Percentiles rank a stretch among this genome's conserved stretches.
Conservation (phyloP, 2,888 invertebrate genomes). For the Cryptus viduatorius region DNA sequence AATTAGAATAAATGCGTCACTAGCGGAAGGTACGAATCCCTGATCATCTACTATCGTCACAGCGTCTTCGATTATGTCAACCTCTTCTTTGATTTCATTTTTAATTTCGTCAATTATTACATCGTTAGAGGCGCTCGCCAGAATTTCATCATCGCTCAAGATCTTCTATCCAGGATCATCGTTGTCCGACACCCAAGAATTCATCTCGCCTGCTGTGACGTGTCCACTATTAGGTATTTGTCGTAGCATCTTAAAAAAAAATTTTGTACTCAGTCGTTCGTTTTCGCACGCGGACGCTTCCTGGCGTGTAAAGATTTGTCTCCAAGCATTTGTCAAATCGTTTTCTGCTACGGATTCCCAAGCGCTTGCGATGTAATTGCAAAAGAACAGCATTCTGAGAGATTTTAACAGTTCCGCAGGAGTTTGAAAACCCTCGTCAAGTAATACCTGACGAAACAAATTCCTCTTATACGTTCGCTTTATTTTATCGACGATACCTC, state of each 20-base stretch:
- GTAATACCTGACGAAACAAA: background rate
- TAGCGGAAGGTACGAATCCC: background rate
- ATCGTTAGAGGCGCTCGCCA: background rate
- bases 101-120: background rate
- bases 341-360: background rate
- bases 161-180: background rate
- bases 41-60: background rate
- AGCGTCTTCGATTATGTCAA: background rate
- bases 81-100: background rate
- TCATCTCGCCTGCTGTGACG: background rate
- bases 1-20: background rate
- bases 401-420: background rate
- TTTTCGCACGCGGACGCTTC: no score
- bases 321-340: background rate
- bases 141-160: background rate
- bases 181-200: background rate
- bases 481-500: constrained; percentile 36
- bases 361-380: background rate
- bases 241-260: background rate
- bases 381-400: background rate
- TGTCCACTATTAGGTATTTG: background rate
- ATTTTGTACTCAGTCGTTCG: no score
- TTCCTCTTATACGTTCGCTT: constrained; percentile 20
- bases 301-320: background rate
- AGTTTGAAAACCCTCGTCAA: background rate